Evolutionary conservation across 1,140 invertebrate genomes (phyloP).

Genomic region (Hyphantria cunea): DNA sequence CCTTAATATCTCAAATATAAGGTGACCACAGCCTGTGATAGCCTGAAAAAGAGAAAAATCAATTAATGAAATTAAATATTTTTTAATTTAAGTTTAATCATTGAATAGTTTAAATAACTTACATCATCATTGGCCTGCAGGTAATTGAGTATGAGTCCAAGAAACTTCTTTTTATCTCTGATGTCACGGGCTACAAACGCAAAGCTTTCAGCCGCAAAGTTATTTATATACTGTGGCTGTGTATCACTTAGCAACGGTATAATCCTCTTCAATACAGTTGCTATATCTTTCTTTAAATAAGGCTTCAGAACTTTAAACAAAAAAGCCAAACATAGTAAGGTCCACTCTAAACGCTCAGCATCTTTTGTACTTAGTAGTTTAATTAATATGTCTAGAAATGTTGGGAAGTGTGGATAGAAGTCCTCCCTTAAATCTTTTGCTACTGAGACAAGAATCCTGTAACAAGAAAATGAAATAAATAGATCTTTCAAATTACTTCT

Average conservation of each 20-base stretch:
- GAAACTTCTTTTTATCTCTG: slow-evolving; percentile 89
- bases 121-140: slow-evolving; percentile 86
- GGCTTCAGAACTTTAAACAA: slow-evolving; percentile 94
- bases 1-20: slow-evolving; percentile 93
- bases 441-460: slow-evolving; percentile 90
- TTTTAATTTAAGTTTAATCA: neutral
- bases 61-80: neutral
- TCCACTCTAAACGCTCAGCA: slow-evolving; percentile 91
- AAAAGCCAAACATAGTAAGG: slow-evolving; percentile 92
- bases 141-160: slow-evolving; percentile 86
- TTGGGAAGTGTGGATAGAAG: slow-evolving; percentile 91
- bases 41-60: slow-evolving; percentile 77
- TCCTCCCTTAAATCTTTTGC: slow-evolving; percentile 93
- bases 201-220: slow-evolving; percentile 97
- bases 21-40: slow-evolving; percentile 88
- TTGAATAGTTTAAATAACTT: slow-evolving; percentile 61
- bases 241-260: slow-evolving; percentile 88
- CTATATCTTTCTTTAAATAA: slow-evolving; percentile 90
- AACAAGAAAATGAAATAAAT: slow-evolving; percentile 53
- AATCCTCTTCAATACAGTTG: slow-evolving; percentile 87
- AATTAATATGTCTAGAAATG: slow-evolving; percentile 87
- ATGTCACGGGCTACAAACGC: slow-evolving; percentile 95
- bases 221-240: slow-evolving; percentile 90
- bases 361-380: slow-evolving; percentile 89
- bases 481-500: too few relatives aligned